Base-by-base conservation (phyloP, 2,797 vertebrate genomes). In the Capromys pilorides region DNA sequence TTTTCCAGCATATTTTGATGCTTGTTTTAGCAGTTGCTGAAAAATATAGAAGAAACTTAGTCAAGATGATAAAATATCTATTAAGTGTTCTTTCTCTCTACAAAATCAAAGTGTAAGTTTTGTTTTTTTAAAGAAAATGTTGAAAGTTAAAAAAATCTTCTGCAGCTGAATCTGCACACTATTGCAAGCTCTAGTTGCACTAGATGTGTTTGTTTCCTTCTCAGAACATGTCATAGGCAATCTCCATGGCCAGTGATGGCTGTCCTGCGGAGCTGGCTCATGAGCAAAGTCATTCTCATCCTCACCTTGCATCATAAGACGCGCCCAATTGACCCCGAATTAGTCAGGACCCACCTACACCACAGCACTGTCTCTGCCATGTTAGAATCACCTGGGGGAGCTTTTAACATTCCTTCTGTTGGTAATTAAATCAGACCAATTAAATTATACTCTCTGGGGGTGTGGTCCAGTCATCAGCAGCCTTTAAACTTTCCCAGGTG, bases 401-500 rank as follows among this genome's bases (percentile, higher is more conserved):
- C 31, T 91, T 88, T 95, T 84, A 92, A 93, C 84, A 93, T 13
- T 87, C 78, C 61, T 64, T 54, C 11, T 62, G 59, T 41, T 66
- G 75, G 31, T 96, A 97, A 97, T 97, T 96, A 96, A 96, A 95
- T 96, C 67, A 94, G 81, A n/a, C 57, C 62, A 85, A 95, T 97
- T 95, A 95, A 93, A 91, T 93, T 91, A 61, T 57, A 86, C 31
- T 90, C 92, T 93, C 94, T 33, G 31, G 59, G 84, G 96, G 88
- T 31, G 89, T 94, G 91, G 84, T 59, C 81, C 6, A 16, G 77
- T 62, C 87, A 61, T 64, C 24, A 51, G 83, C 54, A 54, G 66
- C 83, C 94, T 96, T 97, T 88, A 93, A 81, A 89, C 51, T 89
- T 88, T 94, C 91, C 87, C 93, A 64, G 91, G 33, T 90, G 64